Conservation (phyloP, 2,888 invertebrate genomes). For the Zeuzera pyrina region DNA sequence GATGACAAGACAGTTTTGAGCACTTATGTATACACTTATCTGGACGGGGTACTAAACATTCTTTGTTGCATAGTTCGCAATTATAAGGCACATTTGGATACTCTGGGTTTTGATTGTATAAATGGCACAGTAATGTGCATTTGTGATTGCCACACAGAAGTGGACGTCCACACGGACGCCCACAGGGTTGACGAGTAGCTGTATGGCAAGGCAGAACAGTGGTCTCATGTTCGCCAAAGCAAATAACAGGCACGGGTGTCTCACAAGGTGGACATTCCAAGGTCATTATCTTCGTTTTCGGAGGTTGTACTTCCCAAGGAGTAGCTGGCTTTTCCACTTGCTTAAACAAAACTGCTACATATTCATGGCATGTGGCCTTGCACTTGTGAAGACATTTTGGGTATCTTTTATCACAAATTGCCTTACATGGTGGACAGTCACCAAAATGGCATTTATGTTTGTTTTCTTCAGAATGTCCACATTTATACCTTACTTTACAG, state of each 20-base stretch:
- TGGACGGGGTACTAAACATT: constrained; percentile 77
- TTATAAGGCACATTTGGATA: constrained; percentile 61
- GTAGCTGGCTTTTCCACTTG: constrained; percentile 74
- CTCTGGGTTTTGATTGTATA: constrained; percentile 30
- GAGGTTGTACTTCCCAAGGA: constrained; percentile 76
- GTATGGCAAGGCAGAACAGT: constrained; percentile 78
- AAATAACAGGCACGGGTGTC: constrained; percentile 79
- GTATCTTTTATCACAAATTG: constrained; percentile 77
- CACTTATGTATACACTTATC: constrained; percentile 84
- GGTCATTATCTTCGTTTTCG: constrained; percentile 60
- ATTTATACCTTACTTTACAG: constrained; percentile 86
- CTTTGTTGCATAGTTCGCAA: constrained; percentile 55
- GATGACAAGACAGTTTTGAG: constrained; percentile 77
- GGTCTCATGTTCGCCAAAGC: constrained; percentile 82
- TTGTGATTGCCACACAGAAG: constrained; percentile 86
- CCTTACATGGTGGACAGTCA: constrained; percentile 86
- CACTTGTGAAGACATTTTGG: constrained; percentile 79
- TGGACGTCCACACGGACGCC: constrained; percentile 80
- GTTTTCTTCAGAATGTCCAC: constrained; percentile 84
- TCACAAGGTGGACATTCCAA: constrained; percentile 82
- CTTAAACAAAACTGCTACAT: constrained; percentile 76
- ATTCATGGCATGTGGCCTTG: constrained; percentile 81
- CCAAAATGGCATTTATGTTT: constrained; percentile 88
- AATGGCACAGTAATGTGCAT: constrained; percentile 83
- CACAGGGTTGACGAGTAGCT: constrained; percentile 83